Conservation (phyloP, 2,797 vertebrate genomes). For the Limosa lapponica region DNA sequence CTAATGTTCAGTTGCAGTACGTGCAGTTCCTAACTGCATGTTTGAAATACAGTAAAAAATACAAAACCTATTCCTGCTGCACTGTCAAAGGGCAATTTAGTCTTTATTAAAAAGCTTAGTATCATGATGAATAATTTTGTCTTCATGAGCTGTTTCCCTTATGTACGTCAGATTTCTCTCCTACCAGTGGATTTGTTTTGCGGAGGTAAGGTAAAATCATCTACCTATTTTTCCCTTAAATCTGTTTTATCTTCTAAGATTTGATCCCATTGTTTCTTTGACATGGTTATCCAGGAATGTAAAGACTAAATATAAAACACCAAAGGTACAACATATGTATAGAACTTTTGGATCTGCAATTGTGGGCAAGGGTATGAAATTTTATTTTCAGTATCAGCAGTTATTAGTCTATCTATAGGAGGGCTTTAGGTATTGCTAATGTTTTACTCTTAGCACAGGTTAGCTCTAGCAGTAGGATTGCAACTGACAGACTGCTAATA, state of each 20-base stretch:
- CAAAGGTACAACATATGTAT: not conserved
- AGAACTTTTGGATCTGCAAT: not conserved
- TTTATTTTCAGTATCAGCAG: not conserved
- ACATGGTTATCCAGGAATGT: not conserved
- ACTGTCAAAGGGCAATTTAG: not conserved
- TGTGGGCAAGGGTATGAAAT: not conserved
- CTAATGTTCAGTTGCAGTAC: not conserved
- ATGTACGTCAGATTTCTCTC: not conserved
- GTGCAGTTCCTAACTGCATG: not conserved
- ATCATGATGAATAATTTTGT: not conserved
- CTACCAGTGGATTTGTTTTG: not conserved
- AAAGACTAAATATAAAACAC: not conserved
- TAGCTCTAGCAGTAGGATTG: not conserved
- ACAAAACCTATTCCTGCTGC: not conserved
- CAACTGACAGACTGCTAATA: not conserved
- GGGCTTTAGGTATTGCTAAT: not conserved
- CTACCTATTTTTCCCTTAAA: not conserved
- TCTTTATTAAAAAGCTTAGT: not conserved
- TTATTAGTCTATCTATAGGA: not conserved
- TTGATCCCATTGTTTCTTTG: not conserved
- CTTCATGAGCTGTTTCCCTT: not conserved
- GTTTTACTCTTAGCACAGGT: not conserved
- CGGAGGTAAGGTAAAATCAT: not conserved
- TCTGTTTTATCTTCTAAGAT: not conserved
- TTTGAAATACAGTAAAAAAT: not conserved